Conservation (phyloP, 2,797 vertebrate species). For the Anas georgica region DNA sequence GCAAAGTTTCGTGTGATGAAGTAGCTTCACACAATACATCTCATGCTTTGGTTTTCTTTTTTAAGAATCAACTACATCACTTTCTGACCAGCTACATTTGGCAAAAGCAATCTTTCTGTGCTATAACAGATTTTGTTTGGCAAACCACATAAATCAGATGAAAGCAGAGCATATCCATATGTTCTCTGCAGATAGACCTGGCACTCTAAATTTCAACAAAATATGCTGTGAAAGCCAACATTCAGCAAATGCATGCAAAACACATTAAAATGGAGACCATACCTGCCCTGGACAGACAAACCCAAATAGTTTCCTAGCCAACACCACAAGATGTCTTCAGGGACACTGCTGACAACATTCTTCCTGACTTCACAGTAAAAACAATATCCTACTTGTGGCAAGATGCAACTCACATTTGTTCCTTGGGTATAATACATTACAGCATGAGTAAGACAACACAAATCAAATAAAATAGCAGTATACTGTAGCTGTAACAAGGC, state of each 20-base stretch:
- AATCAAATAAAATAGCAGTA: not conserved
- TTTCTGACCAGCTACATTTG: not conserved
- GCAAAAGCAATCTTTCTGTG: not conserved
- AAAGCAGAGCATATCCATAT: slow-evolving; percentile 41
- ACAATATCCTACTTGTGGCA: not conserved
- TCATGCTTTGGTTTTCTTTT: not conserved
- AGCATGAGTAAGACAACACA: not conserved
- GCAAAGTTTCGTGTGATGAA: not conserved
- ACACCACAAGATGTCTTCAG: slow-evolving; percentile 29
- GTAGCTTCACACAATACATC: not conserved
- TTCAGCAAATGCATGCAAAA: slow-evolving; percentile 45
- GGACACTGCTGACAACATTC: slow-evolving; percentile 13
- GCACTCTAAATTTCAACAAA: slow-evolving; percentile 67
- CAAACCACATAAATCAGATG: slow-evolving; percentile 13
- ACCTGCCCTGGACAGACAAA: slow-evolving; percentile 54
- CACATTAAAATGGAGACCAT: slow-evolving; percentile 54
- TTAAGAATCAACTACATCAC: not conserved
- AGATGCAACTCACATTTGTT: not conserved
- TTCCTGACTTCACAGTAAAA: not conserved
- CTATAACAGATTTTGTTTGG: slow-evolving; percentile 16
- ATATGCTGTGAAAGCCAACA: slow-evolving; percentile 19
- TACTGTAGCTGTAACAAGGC: not conserved
- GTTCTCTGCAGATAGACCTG: slow-evolving; percentile 53
- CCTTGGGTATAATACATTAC: not conserved
- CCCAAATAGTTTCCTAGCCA: slow-evolving; percentile 10